phyloP scores from a whole-genome alignment of 2,797 vertebrate species.

The Cryptoprocta ferox region DNA sequence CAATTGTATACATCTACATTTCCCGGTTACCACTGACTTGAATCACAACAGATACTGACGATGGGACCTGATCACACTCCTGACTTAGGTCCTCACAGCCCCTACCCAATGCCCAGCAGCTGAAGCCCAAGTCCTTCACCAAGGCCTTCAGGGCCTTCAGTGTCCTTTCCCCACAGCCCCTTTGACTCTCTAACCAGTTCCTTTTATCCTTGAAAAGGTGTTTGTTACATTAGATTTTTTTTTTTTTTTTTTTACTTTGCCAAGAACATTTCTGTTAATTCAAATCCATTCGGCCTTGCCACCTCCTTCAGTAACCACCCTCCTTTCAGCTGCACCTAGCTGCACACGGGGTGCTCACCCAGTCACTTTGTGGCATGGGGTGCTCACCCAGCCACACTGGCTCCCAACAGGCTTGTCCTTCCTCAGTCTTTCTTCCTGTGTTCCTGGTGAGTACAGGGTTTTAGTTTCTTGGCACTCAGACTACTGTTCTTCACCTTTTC shows the following conservation, averaged over 20 bases:
- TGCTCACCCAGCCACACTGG: not conserved
- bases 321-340: not conserved
- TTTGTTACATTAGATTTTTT: not conserved
- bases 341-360: rapidly evolving
- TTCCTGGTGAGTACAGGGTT: not conserved
- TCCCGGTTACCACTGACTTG: not conserved
- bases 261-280: not conserved
- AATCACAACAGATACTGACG: not conserved
- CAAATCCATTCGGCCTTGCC: not conserved
- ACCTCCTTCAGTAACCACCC: not conserved
- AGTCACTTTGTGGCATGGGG: not conserved
- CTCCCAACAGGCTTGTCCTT: not conserved
- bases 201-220: not conserved
- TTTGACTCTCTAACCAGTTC: not conserved
- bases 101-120: not conserved
- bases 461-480: not conserved
- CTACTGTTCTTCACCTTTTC: not conserved
- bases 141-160: not conserved
- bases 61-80: not conserved
- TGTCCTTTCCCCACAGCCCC: not conserved
- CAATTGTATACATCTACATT: not conserved
- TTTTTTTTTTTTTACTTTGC: not conserved
- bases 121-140: not conserved
- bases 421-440: not conserved
- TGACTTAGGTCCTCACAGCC: not conserved